Base-by-base conservation (phyloP, 2,888 invertebrate species). In the Limnephilus rhombicus region DNA sequence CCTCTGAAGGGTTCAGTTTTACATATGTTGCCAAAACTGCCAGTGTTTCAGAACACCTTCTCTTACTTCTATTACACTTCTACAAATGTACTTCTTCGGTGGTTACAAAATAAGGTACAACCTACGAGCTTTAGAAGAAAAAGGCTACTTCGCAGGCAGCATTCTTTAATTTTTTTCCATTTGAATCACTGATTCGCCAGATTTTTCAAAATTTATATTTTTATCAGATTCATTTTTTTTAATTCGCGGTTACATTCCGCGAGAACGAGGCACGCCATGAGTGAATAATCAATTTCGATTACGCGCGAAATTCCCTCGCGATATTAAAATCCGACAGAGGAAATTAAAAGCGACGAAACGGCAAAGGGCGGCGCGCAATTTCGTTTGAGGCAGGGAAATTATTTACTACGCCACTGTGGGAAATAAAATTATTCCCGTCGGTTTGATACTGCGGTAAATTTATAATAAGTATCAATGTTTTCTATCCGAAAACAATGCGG, bases 201-300 rank as follows among this genome's bases (percentile, higher is more conserved):
- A 68, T 68, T 68, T 68, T 68, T 68, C 53, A 1, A 18, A 53
- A 53, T 53, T 53, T 53, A 53, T 18, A 53, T 53, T 53, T 68
- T 68, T 68, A 49, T n/a, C 68, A 68, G 24, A 68, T 68, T 68
- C 24, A 24, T 68, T 68, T 68, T 68, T 18, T 53, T 24, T 68
- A 68, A 68, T 68, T 68, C 68, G 68, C 68, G 68, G 68, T 68
- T 68, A n/a, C 24, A n/a, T 68, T 68, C 24, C 9, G 68, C 68
- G 68, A n/a, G 68, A n/a, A 68, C 41, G 83, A n/a, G 41, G 37
- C 83, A 9, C 34, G 2, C 83, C 31, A 18, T n/a, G 83, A 83
- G 83, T 41, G 34, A 86, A 86, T 86, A 86, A 86, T 86, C 86
- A 86, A 86, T 86, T 86, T 86, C 86, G 86, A 86, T 86, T 86